These are phyloP conservation scores for Ramphastos sulfuratus DNA, from an alignment of 2,113 vertebrate species.

Conservation along the genomic window DNA sequence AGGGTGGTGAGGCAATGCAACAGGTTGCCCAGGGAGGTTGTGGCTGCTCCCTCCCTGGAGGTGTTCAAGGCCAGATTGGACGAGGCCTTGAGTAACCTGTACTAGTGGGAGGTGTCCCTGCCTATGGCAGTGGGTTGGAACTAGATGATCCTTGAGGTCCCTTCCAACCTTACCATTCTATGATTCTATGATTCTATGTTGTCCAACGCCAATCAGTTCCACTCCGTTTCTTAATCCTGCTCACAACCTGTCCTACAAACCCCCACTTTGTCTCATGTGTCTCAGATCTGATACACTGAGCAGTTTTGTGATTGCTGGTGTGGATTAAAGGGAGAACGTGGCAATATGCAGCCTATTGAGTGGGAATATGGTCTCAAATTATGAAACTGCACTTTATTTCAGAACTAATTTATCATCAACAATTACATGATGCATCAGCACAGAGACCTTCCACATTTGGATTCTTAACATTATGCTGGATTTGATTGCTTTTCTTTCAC, in stretches of 20 bases:
- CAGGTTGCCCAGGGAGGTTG: too few species aligned
- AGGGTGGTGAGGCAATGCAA: too few species aligned
- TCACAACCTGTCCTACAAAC: not conserved
- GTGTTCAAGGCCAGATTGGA: too few species aligned
- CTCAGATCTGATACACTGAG: not conserved
- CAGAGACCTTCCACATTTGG: not conserved
- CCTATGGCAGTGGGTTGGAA: too few species aligned
- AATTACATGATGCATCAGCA: not conserved
- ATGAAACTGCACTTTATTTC: not conserved
- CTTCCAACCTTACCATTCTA: too few species aligned
- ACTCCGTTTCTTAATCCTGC: not conserved
- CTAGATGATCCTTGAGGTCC: too few species aligned
- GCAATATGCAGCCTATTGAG: not conserved
- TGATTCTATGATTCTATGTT: not conserved
- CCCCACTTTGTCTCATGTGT: not conserved
- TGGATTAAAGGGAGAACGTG: not conserved
- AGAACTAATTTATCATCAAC: not conserved
- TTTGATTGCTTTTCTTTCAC: not conserved
- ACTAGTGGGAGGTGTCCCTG: too few species aligned
- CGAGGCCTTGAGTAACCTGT: too few species aligned
- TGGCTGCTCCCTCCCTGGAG: too few species aligned
- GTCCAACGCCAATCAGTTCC: not conserved
- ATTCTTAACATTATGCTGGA: not conserved
- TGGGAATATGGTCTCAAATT: not conserved
- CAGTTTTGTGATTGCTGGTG: not conserved